Conservation (phyloP, 2,113 vertebrate species). For the Otus sunia region DNA sequence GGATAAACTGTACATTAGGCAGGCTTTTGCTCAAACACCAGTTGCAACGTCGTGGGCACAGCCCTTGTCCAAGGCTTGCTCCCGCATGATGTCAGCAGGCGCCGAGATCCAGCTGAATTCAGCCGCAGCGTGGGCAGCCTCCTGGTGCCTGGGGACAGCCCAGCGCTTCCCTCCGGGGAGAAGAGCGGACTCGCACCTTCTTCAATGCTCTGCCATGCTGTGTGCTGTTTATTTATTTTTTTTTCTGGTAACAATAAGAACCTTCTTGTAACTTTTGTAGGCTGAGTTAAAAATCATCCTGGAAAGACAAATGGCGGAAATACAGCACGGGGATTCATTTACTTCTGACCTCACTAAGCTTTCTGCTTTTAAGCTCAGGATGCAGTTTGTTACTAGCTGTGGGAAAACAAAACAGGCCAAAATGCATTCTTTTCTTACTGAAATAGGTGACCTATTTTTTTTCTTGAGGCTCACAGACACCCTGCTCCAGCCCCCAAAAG, state of each 20-base stretch:
- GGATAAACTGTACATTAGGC: too few relatives aligned
- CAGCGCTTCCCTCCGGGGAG: neutral
- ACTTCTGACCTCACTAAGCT: neutral
- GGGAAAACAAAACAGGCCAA: neutral
- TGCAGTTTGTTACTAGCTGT: neutral
- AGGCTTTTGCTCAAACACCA: neutral
- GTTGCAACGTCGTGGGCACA: accelerated
- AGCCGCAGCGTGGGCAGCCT: accelerated
- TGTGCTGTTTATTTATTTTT: neutral
- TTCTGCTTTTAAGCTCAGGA: neutral
- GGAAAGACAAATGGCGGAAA: neutral
- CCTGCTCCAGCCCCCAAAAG: neutral
- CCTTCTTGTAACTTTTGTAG: neutral
- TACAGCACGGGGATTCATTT: neutral
- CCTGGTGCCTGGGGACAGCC: accelerated
- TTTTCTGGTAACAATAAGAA: neutral
- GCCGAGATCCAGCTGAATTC: neutral
- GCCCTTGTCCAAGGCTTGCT: neutral
- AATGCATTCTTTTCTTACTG: neutral
- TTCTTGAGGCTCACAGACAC: neutral
- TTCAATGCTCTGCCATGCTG: neutral
- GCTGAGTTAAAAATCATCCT: neutral
- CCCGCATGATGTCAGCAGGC: accelerated
- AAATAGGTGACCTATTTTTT: neutral
- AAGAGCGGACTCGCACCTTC: neutral